Evolutionary conservation across 2,113 vertebrate genomes (phyloP).

Genomic region (Marmota flaviventris): DNA sequence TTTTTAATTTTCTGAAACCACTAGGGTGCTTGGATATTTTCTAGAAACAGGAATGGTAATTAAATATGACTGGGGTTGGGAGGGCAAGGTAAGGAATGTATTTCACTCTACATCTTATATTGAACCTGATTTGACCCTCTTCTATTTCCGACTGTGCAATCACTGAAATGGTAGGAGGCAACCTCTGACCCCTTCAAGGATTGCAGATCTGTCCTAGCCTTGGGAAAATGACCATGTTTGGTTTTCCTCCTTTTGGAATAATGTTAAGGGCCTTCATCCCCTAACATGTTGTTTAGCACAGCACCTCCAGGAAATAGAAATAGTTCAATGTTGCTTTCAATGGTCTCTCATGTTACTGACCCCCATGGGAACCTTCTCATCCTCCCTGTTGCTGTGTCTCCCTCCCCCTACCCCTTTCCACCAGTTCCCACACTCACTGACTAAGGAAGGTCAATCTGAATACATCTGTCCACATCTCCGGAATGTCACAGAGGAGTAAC

Average conservation of each 20-base stretch:
- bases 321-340: background rate
- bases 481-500: constrained; percentile 78
- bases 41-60: constrained; percentile 62
- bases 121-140: constrained; percentile 62
- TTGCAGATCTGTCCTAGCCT: constrained; percentile 48
- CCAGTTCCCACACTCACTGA: constrained; percentile 80
- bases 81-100: constrained; percentile 56
- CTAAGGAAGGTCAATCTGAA: constrained; percentile 75
- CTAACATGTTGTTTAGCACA: constrained; percentile 5
- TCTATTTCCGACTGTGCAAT: constrained; percentile 51
- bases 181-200: constrained; percentile 70
- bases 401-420: background rate
- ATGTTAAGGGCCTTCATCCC: constrained; percentile 48
- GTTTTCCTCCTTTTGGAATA: constrained; percentile 55
- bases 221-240: constrained; percentile 69
- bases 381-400: background rate
- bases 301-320: constrained; percentile 69
- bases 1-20: constrained; percentile 18
- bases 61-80: constrained; percentile 27
- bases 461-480: constrained; percentile 80
- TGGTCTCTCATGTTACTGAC: constrained; percentile 56
- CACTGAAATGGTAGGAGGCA: background rate
- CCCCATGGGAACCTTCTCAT: constrained; percentile 52
- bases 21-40: constrained; percentile 40
- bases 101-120: constrained; percentile 42